Percentiles rank a stretch among this genome's conserved stretches.
phyloP scores from a whole-genome alignment of 2,888 invertebrate species.

The Ligdia adustata region DNA sequence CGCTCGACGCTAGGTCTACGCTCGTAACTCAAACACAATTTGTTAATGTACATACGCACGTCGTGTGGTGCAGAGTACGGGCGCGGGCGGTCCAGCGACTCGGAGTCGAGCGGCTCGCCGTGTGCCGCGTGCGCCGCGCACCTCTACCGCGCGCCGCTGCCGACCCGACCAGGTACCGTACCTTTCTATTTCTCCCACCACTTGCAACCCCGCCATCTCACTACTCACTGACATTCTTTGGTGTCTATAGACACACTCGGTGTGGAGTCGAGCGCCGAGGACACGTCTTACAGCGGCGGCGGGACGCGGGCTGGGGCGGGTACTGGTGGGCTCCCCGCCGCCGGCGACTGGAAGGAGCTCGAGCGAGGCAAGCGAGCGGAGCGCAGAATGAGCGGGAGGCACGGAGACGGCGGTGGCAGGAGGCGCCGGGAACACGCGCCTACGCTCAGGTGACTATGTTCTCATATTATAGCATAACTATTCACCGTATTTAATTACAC shows the following conservation, averaged over 20 bases:
- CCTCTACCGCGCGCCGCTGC: constrained; percentile 46
- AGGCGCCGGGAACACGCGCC: too few relatives aligned
- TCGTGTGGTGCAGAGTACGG: constrained; percentile 48
- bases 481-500: too few relatives aligned
- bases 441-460: too few relatives aligned
- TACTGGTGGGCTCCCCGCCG: constrained; percentile 32
- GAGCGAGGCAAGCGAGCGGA: constrained; percentile 18
- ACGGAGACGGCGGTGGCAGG: too few relatives aligned
- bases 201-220: background rate
- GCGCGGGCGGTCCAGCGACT: constrained; percentile 59
- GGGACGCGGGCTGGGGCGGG: background rate
- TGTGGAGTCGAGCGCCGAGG: background rate
- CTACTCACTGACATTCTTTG: too few relatives aligned
- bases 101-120: constrained; percentile 72
- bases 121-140: constrained; percentile 70
- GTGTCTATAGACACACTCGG: background rate
- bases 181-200: too few relatives aligned
- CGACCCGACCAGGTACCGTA: background rate
- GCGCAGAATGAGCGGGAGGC: too few relatives aligned
- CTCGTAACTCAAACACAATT: too few relatives aligned
- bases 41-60: too few relatives aligned
- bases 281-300: background rate
- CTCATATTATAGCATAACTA: too few relatives aligned
- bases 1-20: too few relatives aligned
- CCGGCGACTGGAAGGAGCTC: constrained; percentile 25